Base-by-base conservation (phyloP, 2,113 vertebrate genomes). In the Corapipo altera region DNA sequence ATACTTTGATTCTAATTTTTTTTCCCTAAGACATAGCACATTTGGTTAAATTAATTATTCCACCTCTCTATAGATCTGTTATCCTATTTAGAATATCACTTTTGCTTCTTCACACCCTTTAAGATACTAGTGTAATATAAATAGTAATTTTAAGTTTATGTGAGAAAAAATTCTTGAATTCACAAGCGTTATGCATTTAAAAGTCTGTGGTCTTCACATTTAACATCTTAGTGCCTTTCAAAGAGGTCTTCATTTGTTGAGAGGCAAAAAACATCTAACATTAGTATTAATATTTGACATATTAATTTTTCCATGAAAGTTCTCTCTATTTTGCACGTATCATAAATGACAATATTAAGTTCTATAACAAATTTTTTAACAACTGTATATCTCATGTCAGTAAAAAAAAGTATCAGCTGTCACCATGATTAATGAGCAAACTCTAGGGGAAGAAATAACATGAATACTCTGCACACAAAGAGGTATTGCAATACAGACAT, bases 371-470 rank as follows among this genome's bases (percentile, higher is more conserved):
- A 20, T 91, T 89, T 95, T 94, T 95, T 66, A 94, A 89, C 58
- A 93, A 95, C 59, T 90, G 43, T 93, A 24, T 85, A 62, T 91
- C 87, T 93, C 71, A 59, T 46, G 59, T 76, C 58, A 82, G 26
- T 70, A 66, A 58, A 91, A 94, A 93, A 91, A 96, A 85, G 66
- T 89, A 91, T 95, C 66, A 89, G n/a, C 74, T 96, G 89, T 91
- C 92, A 86, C 64, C 41, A 46, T 94, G 95, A 95, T 94, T 97
- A 95, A 96, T 93, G 91, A 84, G 55, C 12, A 85, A 92, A 79
- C 70, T 81, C 55, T 51, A 88, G 64, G 80, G 59, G 83, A 94
- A 94, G 51, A 86, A 92, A 83, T 93, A 93, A 58, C 72, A 77
- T 55, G 69, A 86, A 91, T 86, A 55, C 69, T 85, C n/a, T 88